Evolutionary conservation across 2,888 invertebrate genomes (phyloP).

Genomic region (Phalangium opilio): DNA sequence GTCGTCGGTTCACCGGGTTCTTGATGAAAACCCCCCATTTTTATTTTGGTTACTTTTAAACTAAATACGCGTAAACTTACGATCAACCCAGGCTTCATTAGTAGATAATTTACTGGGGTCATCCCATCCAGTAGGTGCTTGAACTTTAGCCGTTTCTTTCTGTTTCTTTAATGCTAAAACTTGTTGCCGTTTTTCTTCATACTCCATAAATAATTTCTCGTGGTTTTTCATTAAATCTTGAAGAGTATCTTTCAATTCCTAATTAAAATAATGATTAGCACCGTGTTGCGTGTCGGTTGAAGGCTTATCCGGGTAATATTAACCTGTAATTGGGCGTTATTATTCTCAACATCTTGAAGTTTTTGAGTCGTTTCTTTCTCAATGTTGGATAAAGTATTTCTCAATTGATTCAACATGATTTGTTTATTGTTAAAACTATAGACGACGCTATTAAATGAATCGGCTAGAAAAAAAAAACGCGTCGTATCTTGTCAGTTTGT

Average conservation of each 20-base stretch:
- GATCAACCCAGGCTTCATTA: no score
- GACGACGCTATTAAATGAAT: constrained; percentile 36
- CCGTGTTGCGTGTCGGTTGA: no score
- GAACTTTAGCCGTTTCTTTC: constrained; percentile 6
- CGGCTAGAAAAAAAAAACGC: constrained; percentile 23
- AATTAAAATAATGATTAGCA: background rate
- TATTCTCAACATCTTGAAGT: constrained; percentile 62
- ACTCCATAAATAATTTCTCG: constrained; percentile 46
- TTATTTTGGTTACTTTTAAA: no score
- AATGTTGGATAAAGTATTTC: constrained; percentile 44
- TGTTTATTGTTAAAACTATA: constrained; percentile 53
- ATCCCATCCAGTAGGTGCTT: no score
- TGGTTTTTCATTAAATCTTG: constrained; percentile 50
- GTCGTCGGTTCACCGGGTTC: no score
- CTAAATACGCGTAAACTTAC: no score
- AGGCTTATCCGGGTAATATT: no score
- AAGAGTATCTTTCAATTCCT: constrained; percentile 51
- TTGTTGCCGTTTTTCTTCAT: constrained; percentile 47
- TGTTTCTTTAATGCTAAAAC: constrained; percentile 19
- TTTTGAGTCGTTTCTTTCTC: constrained; percentile 44
- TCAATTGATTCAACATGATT: constrained; percentile 51
- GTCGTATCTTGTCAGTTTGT: no score
- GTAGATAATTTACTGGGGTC: no score
- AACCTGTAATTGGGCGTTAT: constrained; percentile 51
- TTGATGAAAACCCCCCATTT: no score